These are phyloP conservation scores for Elephas maximus DNA, from an alignment of 2,113 vertebrate genomes.

Conservation along the genomic window DNA sequence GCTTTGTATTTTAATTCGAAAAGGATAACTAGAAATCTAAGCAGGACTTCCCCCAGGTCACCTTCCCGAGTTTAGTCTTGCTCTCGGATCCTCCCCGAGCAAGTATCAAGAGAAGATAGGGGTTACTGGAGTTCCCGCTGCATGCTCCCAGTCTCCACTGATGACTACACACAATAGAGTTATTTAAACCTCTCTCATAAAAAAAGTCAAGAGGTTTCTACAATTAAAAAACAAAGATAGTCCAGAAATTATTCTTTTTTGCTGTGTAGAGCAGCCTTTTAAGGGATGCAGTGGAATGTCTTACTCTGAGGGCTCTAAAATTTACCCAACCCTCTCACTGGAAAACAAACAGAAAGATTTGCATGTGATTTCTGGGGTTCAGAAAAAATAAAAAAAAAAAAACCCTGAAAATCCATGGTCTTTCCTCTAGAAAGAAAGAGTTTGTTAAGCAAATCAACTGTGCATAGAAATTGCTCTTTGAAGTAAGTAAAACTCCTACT, in stretches of 20 bases:
- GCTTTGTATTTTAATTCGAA: not conserved
- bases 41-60: not conserved
- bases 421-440: not conserved
- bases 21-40: not conserved
- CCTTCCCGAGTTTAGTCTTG: not conserved
- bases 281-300: not conserved
- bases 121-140: not conserved
- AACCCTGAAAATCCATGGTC: not conserved
- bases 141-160: not conserved
- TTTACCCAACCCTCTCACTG: not conserved
- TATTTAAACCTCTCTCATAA: not conserved
- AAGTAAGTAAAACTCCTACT: slow-evolving; percentile 36
- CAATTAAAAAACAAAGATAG: not conserved
- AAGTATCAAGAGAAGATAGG: not conserved
- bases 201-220: not conserved
- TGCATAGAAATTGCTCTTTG: slow-evolving; percentile 15
- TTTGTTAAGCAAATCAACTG: slow-evolving; percentile 3
- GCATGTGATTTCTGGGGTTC: not conserved
- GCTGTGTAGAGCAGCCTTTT: not conserved
- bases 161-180: not conserved
- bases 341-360: slow-evolving; percentile 5
- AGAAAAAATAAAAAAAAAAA: no score
- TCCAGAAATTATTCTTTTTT: not conserved
- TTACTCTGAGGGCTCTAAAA: not conserved
- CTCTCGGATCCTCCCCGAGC: not conserved